Conservation (phyloP, 2,113 vertebrate genomes). For the Pardalotus punctatus region DNA sequence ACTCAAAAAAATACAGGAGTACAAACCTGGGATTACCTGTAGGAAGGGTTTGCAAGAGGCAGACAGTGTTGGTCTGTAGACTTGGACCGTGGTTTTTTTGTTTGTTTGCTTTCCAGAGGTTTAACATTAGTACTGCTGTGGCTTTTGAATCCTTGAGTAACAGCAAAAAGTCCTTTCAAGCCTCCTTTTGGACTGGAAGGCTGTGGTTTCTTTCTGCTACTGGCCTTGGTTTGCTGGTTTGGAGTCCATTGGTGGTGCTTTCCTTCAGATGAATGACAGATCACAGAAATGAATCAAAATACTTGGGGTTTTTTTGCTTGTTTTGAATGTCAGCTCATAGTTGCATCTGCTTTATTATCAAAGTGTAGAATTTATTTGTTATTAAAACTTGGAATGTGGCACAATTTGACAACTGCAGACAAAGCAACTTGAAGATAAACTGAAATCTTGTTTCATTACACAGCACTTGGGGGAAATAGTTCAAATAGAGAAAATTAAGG, state of each 20-base stretch:
- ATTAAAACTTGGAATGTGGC: not conserved
- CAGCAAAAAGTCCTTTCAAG: not conserved
- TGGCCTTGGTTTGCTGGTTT: not conserved
- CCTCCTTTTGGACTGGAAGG: not conserved
- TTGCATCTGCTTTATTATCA: not conserved
- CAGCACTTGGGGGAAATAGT: not conserved
- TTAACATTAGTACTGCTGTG: not conserved
- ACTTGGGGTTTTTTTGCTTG: not conserved
- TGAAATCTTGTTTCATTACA: not conserved
- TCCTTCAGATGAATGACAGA: not conserved
- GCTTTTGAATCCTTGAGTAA: not conserved
- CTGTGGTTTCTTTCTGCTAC: not conserved
- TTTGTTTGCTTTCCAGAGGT: not conserved
- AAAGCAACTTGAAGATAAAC: not conserved
- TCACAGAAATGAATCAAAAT: not conserved
- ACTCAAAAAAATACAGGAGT: not conserved
- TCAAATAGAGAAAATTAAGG: not conserved
- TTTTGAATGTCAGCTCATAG: not conserved
- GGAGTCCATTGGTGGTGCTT: not conserved
- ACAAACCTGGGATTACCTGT: not conserved
- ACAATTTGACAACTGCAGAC: not conserved
- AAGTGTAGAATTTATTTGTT: not conserved
- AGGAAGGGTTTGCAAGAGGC: not conserved
- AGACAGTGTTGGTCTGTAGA: not conserved
- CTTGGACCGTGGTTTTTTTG: not conserved